phyloP scores from a whole-genome alignment of 2,113 vertebrate genomes.

The Oxygymnocypris stewartii region DNA sequence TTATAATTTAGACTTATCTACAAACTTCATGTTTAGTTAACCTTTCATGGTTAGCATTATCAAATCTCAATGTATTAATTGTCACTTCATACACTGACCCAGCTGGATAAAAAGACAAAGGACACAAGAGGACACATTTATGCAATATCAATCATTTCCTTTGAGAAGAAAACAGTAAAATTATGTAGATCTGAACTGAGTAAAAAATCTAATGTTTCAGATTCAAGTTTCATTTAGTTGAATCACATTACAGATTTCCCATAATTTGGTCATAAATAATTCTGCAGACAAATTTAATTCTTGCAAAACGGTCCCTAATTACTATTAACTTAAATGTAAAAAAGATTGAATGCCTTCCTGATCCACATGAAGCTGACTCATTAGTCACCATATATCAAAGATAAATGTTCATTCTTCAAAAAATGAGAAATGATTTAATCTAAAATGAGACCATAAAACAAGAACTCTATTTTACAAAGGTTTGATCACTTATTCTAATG shows the following conservation, averaged over 20 bases:
- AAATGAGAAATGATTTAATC: not conserved
- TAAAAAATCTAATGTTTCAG: not conserved
- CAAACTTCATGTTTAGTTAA: constrained; percentile 5
- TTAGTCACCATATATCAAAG: constrained; percentile 33
- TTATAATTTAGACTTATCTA: not conserved
- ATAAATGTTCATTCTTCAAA: constrained; percentile 4
- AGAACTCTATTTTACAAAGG: not conserved
- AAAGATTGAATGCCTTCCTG: constrained; percentile 27
- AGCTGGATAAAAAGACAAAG: not conserved
- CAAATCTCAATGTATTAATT: not conserved
- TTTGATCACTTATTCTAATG: not conserved
- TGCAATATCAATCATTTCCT: not conserved
- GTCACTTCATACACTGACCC: not conserved
- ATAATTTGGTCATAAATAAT: constrained; percentile 25
- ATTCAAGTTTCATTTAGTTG: constrained; percentile 17
- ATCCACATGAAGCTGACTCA: constrained; percentile 29
- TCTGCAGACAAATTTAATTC: constrained; percentile 7
- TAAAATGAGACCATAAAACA: not conserved
- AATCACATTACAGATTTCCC: constrained; percentile 21
- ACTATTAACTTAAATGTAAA: constrained; percentile 29
- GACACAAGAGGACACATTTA: not conserved
- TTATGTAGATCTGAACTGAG: not conserved
- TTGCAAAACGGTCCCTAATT: constrained; percentile 35
- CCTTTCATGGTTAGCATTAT: not conserved
- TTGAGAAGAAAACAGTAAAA: not conserved